These are phyloP conservation scores for Dasyprocta punctata DNA, from an alignment of 2,113 vertebrate species.

Conservation along the genomic window DNA sequence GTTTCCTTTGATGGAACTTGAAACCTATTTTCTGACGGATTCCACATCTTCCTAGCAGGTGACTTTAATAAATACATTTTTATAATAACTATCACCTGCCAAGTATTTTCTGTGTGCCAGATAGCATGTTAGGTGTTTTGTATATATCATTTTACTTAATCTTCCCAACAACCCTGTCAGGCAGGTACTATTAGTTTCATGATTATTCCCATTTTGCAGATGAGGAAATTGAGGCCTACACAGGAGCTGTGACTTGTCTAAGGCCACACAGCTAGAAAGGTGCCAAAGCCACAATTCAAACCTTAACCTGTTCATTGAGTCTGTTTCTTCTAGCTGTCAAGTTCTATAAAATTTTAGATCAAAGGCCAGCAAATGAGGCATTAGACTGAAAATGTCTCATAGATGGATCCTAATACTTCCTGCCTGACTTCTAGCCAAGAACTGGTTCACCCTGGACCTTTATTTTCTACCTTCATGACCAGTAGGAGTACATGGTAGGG, in stretches of 20 bases:
- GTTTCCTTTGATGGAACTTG: background rate
- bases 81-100: background rate
- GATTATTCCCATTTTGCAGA: background rate
- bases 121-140: background rate
- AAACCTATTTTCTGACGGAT: background rate
- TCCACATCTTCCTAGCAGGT: background rate
- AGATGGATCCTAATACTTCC: background rate
- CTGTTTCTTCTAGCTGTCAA: background rate
- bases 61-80: background rate
- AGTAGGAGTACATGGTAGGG: background rate
- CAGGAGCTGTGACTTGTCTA: background rate
- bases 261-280: background rate
- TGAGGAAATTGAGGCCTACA: background rate
- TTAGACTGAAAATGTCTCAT: background rate
- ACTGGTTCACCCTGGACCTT: background rate
- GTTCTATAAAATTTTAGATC: background rate
- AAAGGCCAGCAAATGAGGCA: background rate
- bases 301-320: background rate
- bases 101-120: background rate
- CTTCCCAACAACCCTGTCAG: background rate
- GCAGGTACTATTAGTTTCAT: background rate
- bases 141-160: background rate
- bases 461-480: background rate
- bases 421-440: background rate
- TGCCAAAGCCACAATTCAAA: background rate